Evolutionary conservation across 1,140 invertebrate species (phyloP), one percentile per base, ranked within the genome.

Genomic region (Drosophila subobscura): DNA sequence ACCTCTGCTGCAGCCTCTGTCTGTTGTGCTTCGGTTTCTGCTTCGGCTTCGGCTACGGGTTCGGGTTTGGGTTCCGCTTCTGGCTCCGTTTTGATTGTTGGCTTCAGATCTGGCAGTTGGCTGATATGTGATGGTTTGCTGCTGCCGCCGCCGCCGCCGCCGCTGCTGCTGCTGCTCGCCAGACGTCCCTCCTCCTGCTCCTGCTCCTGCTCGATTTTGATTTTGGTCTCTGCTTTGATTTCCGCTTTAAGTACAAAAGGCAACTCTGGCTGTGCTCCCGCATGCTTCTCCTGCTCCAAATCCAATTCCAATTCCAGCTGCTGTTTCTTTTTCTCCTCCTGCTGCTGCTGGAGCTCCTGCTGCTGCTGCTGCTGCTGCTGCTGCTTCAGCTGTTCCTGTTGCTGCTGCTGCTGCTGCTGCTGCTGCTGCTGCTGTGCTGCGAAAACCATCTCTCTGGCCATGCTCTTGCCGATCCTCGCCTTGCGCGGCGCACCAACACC

Each of bases 401-500:
- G 44, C 8, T 45, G 44, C 14, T 65, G 60, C 4, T 55, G 51
- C 23, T 46, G 45, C 40, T 60, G 47, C 7, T 71, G 55, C 12
- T 66, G 63, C 6, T 70, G 70, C 25, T 79, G 65, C 41, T 83
- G 66, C 29, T 79, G 75, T 41, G 71, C 77, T 1, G 84, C 80
- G 68, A 90, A 91, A 14, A 91, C 89, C 88, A 90, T 91, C 63
- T 94, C 93, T 23, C 94, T 91, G 22, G 94, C 94, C 93, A 94
- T 95, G n/a, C 92, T 93, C 91, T 95, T 95, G 25, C 94, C 94
- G 25, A 95, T 92, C n/a, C 94, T 92, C 3, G 94, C 94, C 72
- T 93, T 93, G n/a, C 94, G 83, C 27, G 91, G 81, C 40, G 75
- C 50, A 5, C 58, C 33, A 20, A 20, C 16, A 20, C 16, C 16